These are phyloP conservation scores for Geotrypetes seraphini DNA, from an alignment of 2,797 vertebrate genomes.

Conservation along the genomic window DNA sequence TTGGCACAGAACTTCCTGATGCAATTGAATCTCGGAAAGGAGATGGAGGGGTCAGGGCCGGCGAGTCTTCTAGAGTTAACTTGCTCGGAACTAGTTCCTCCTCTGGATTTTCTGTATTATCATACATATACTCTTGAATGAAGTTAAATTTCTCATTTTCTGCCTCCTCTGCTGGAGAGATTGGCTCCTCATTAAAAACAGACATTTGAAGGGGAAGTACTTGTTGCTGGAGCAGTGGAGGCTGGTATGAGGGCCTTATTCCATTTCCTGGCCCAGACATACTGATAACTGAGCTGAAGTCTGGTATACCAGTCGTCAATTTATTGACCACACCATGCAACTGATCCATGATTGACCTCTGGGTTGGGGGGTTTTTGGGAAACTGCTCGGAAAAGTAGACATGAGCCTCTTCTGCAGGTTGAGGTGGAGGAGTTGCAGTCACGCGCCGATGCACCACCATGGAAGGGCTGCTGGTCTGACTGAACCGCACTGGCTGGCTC, in stretches of 20 bases:
- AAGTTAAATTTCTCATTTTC: constrained; percentile 78
- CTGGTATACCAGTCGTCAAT: constrained; percentile 57
- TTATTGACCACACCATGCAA: constrained; percentile 72
- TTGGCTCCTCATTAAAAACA: constrained; percentile 58
- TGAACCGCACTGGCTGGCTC: constrained; percentile 50
- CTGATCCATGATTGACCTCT: constrained; percentile 54
- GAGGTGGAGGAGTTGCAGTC: constrained; percentile 30
- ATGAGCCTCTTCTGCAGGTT: constrained; percentile 47
- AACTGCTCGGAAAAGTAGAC: constrained; percentile 58
- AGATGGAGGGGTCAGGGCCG: constrained; percentile 83
- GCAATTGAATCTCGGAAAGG: constrained; percentile 91
- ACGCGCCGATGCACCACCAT: constrained; percentile 57
- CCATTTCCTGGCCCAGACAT: constrained; percentile 41
- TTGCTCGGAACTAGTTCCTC: constrained; percentile 64
- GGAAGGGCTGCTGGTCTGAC: constrained; percentile 61
- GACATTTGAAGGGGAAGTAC: constrained; percentile 50
- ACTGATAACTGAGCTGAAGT: constrained; percentile 51
- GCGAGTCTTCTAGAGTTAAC: constrained; percentile 70
- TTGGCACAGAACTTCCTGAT: constrained; percentile 71
- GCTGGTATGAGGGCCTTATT: constrained; percentile 38
- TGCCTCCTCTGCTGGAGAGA: constrained; percentile 45
- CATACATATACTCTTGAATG: constrained; percentile 76
- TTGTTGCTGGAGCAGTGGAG: constrained; percentile 42
- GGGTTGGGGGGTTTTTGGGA: constrained; percentile 50
- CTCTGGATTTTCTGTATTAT: constrained; percentile 67